Base-by-base conservation (phyloP, 2,888 invertebrate species). In the Cenopis cana region DNA sequence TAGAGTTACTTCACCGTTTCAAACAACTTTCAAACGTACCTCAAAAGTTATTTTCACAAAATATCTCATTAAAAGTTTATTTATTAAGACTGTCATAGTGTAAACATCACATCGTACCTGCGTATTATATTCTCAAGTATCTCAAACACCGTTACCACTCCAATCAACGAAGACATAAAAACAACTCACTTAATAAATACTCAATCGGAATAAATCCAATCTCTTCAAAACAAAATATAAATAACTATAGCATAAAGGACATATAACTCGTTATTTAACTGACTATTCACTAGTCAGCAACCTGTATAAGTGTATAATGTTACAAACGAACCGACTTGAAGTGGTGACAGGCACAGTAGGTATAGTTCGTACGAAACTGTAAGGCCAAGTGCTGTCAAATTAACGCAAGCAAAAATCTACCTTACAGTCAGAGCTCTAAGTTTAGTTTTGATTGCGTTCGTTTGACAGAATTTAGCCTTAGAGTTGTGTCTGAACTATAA, bases 271-370 rank as follows among this genome's bases (percentile, higher is more conserved):
- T 61, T 49, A 29, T n/a, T 62, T 62, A 50, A 62, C 62, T 52
- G 50, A 50, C 62, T 62, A 62, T 62, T 62, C 62, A 62, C 18
- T 50, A 14, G 62, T 62, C 62, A 61, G 61, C 46, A 61, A 3
- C 62, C 50, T 74, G 71, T 75, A 65, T 70, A 59, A 57, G 36
- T 74, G 71, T 75, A 65, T 70, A 59, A 57, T 17, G 29, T 54
- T 41, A 65, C 54, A 55, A 55, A 55, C 65, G 65, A 55, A 24
- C 65, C 65, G 55, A 38, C 65, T 2, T 6, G 54, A 5, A 69
- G 56, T 56, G 11, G 56, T 50, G n/a, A 14, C 14, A 17, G 38
- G 11, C 38, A 41, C 68, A 68, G 59, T 59, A 59, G 38, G 57
- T 20, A 24, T n/a, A n/a, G n/a, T n/a, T n/a, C n/a, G n/a, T n/a